Base-by-base conservation (phyloP, 2,888 invertebrate genomes). In the Sarcophaga caerulescens region DNA sequence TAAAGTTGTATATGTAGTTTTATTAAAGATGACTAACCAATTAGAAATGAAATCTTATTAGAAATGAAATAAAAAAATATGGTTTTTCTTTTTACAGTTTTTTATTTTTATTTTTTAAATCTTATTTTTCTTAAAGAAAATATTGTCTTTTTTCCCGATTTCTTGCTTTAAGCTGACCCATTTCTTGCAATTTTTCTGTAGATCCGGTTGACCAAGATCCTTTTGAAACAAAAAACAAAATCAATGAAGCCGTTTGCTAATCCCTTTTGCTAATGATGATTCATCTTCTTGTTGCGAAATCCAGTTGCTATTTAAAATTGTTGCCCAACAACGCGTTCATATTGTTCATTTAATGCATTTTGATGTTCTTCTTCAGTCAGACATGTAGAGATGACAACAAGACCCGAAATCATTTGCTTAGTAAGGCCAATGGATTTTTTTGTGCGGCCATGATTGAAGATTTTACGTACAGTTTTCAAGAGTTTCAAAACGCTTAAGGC, bases 341-440 rank as follows among this genome's bases (percentile, higher is more conserved):
- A 68, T 85, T 85, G 86, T 76, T 88, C 88, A 69, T 88, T 89
- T 77, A 87, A 69, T 75, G 83, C 85, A 73, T 89, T 89, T 70
- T 88, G 87, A 69, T 87, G 74, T 83, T 89, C 88, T 65, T 88
- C 88, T 69, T 89, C 86, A 60, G 87, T 81, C 85, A 83, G 65
- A 65, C 87, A 87, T 35, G 83, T 77, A 19, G 62, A 57, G 45
- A 73, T 65, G 71, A 63, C 45, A 5, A 63, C 63, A 74, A 77
- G 77, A 23, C 74, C 66, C 60, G 82, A 65, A 69, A 60, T 74
- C 74, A 65, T 57, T 82, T 75, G 69, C 25, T 52, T 70, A 65
- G 68, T 71, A 25, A 65, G 52, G 10, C 25, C 65, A 47, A 47
- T 77, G 62, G 11, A 44, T 81, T 70, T 74, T 5, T 60, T 83